A percentile compares a stretch with the other conserved stretches of the same genome.
Conservation (phyloP, 2,113 vertebrate genomes). For the Mustelus asterias region DNA sequence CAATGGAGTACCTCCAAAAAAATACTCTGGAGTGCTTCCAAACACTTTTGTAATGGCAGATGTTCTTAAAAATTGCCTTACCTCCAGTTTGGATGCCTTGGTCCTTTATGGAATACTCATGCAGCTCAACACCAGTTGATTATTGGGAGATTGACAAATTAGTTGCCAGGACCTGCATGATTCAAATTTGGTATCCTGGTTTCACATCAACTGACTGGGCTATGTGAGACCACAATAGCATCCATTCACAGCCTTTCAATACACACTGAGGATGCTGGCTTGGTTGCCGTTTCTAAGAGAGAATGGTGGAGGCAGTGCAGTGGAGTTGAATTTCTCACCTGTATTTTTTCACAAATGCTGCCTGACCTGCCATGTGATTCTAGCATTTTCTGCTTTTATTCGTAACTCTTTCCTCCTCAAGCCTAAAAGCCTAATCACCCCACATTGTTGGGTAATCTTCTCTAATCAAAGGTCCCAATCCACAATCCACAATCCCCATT, state of each 20-base stretch:
- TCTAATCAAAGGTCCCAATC: background rate
- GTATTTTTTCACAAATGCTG: background rate
- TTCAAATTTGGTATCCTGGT: background rate
- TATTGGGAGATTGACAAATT: background rate
- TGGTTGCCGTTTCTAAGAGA: background rate
- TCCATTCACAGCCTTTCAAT: background rate
- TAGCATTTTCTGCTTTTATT: background rate
- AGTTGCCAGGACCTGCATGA: too few species aligned
- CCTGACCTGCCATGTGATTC: background rate
- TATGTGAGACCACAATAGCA: background rate
- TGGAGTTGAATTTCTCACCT: background rate
- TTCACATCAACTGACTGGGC: background rate
- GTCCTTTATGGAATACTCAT: background rate
- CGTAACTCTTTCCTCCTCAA: background rate
- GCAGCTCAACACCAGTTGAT: background rate
- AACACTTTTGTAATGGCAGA: background rate
- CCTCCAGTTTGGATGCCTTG: background rate
- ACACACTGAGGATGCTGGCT: too few species aligned
- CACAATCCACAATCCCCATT: background rate
- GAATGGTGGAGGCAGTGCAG: background rate
- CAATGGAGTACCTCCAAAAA: background rate
- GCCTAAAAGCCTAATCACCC: background rate
- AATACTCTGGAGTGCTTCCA: background rate
- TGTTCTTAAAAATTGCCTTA: background rate
- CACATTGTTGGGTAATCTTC: background rate